phyloP scores from a whole-genome alignment of 2,113 vertebrate species.

The Echinops telfairi region DNA sequence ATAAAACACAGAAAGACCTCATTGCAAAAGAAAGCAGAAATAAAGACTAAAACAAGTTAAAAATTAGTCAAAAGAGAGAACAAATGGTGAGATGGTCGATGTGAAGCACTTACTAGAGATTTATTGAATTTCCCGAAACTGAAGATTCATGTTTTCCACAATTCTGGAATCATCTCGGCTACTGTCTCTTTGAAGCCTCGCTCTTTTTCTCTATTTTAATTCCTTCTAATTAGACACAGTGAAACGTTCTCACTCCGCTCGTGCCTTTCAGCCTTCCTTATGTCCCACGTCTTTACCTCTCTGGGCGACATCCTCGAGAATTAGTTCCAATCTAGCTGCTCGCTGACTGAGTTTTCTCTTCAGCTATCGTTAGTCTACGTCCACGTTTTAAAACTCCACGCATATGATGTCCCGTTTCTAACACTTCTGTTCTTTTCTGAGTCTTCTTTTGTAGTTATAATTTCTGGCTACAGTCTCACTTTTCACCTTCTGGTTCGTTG shows the following conservation, averaged over 20 bases:
- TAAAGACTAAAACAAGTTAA: too few species aligned
- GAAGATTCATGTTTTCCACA: background rate
- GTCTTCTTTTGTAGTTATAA: background rate
- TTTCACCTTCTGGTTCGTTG: slow-evolving; percentile 47
- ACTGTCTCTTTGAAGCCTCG: background rate
- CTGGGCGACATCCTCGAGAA: background rate
- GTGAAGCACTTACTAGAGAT: background rate
- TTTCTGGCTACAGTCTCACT: background rate
- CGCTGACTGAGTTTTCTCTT: background rate
- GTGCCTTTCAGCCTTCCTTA: background rate
- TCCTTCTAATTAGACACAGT: background rate
- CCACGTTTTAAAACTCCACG: slow-evolving; percentile 30
- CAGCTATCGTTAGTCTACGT: background rate
- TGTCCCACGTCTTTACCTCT: background rate
- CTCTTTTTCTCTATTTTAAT: background rate
- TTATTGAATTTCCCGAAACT: background rate
- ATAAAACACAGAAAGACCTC: too few species aligned
- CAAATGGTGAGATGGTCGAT: too few species aligned
- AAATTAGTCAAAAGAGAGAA: too few species aligned
- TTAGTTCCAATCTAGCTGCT: background rate
- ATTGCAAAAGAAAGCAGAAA: too few species aligned
- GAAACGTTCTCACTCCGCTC: background rate
- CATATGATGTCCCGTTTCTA: background rate
- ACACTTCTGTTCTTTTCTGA: background rate
- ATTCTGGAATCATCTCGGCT: background rate